Percentiles rank a stretch among this genome's conserved stretches.
phyloP scores from a whole-genome alignment of 2,113 vertebrate species.

The Platichthys stellatus region DNA sequence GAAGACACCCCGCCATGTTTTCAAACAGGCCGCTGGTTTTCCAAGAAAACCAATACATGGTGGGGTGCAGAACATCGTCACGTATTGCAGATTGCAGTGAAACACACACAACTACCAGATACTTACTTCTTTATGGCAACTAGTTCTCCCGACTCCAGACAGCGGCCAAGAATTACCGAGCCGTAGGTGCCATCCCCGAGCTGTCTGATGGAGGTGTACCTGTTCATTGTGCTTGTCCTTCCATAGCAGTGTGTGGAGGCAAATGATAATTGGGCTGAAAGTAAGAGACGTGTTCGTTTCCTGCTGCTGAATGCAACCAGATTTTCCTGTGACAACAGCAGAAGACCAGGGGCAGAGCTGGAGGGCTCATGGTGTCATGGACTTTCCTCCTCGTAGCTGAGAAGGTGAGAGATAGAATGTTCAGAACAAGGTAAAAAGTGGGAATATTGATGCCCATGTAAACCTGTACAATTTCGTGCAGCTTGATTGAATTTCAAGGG shows the following conservation, averaged over 20 bases:
- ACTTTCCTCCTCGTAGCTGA: conserved; percentile 75
- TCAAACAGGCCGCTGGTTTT: not conserved
- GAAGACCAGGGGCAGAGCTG: conserved; percentile 81
- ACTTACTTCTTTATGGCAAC: conserved; percentile 97
- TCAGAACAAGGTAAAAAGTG: too few species aligned
- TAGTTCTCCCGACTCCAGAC: conserved; percentile 94
- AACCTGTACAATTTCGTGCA: too few species aligned
- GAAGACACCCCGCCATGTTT: not conserved
- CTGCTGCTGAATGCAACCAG: conserved; percentile 86
- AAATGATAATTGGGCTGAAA: conserved; percentile 39
- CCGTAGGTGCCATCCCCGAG: conserved; percentile 97
- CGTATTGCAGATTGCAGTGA: too few species aligned
- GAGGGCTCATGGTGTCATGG: conserved; percentile 89
- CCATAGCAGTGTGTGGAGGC: conserved; percentile 74
- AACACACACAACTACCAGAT: not conserved
- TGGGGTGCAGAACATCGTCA: not conserved
- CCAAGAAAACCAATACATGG: too few species aligned
- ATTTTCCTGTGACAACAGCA: conserved; percentile 91
- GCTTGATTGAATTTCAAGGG: too few species aligned
- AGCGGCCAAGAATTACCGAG: conserved; percentile 93
- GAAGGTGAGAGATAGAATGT: not conserved
- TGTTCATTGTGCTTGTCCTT: conserved; percentile 88
- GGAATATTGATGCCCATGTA: too few species aligned
- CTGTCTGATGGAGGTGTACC: conserved; percentile 93
- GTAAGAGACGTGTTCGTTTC: conserved; percentile 39